These are phyloP conservation scores for Mustelus asterias DNA, from an alignment of 2,113 vertebrate genomes.

Conservation along the genomic window DNA sequence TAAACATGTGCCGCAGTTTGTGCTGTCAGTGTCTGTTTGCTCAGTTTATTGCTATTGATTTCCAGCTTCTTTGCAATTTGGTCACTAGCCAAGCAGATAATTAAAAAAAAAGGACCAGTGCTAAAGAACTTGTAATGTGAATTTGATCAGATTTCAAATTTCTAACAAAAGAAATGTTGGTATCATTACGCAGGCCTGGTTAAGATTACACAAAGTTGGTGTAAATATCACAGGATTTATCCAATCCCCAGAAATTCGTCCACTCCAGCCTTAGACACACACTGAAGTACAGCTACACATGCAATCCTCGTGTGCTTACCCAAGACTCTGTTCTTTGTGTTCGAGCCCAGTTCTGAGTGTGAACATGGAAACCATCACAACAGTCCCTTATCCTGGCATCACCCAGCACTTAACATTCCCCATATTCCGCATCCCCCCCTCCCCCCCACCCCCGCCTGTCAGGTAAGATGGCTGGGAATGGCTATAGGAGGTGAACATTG, in stretches of 20 bases:
- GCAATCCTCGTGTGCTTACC: neutral
- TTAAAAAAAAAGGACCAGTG: slow-evolving; percentile 35
- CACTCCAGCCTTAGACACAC: no score
- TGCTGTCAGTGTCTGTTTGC: slow-evolving; percentile 52
- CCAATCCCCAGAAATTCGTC: neutral
- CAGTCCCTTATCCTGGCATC: neutral
- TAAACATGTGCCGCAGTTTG: slow-evolving; percentile 43
- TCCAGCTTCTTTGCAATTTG: slow-evolving; percentile 48
- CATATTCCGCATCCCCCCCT: no score
- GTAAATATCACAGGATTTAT: neutral
- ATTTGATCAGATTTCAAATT: slow-evolving; percentile 33
- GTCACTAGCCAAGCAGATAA: slow-evolving; percentile 49
- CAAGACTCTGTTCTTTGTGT: neutral
- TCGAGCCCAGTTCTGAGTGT: neutral
- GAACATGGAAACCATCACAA: neutral
- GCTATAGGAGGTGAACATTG: neutral
- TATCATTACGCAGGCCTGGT: neutral
- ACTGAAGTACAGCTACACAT: neutral
- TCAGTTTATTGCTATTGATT: slow-evolving; percentile 57
- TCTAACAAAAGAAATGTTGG: neutral
- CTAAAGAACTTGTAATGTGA: slow-evolving; percentile 15
- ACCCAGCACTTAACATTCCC: neutral
- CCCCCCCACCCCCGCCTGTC: no score
- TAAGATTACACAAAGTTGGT: neutral
- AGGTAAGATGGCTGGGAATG: neutral